phyloP scores from a whole-genome alignment of 2,888 invertebrate species.

The Gerris lacustris region DNA sequence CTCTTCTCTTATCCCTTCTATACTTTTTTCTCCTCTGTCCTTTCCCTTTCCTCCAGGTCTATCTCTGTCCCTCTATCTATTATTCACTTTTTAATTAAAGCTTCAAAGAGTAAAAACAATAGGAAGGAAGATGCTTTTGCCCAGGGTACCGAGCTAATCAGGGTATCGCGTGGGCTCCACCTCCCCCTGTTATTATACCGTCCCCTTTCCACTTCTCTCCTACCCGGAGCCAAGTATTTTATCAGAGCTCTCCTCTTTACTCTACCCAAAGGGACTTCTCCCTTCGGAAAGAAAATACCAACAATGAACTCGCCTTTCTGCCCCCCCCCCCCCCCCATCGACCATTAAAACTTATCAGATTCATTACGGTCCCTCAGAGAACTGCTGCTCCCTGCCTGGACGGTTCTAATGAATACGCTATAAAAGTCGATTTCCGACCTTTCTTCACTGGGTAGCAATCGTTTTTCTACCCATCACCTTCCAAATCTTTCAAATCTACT shows the following conservation, averaged over 20 bases:
- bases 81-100: conserved; percentile 3
- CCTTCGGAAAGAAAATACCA: background rate
- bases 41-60: background rate
- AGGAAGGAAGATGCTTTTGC: background rate
- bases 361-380: background rate
- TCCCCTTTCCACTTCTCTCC: background rate
- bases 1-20: background rate
- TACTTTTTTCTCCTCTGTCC: background rate
- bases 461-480: too few relatives aligned
- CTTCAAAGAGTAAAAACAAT: conserved; percentile 3
- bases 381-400: background rate
- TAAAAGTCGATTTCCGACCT: background rate
- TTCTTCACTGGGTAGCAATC: too few relatives aligned
- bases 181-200: background rate
- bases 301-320: background rate
- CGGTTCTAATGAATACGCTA: background rate
- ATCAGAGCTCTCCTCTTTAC: background rate
- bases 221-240: background rate
- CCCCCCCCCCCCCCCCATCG: background rate
- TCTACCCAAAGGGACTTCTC: background rate
- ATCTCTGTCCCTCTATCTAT: background rate
- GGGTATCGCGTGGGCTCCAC: background rate
- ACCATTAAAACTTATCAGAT: conserved; percentile 3
- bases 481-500: background rate
- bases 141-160: background rate